Evolutionary conservation across 2,888 invertebrate species (phyloP), one percentile per base, ranked within the genome.

Genomic region (Muschampia plurimacula): DNA sequence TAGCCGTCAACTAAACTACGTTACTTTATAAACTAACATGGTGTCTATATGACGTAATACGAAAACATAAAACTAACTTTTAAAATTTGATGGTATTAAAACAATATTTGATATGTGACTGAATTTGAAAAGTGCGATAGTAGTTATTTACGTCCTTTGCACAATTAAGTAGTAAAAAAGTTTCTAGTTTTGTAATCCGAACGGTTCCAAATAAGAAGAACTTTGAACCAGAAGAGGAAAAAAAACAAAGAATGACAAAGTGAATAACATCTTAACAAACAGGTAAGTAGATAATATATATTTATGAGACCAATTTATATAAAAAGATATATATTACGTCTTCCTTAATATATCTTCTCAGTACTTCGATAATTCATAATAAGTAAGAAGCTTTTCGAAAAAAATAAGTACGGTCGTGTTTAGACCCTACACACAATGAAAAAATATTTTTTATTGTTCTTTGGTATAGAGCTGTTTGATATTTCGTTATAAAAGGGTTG

Each of bases 1-100:
- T 72, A 71, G 76, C 73, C 75, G 69, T 74, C 75, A 77, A 80
- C 78, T 82, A 79, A 78, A 46, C 60, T 57, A 12, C 46, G 41
- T 13, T 57, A 57, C 28, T 41, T 63, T 15, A 63, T 62, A n/a
- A 36, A 62, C 36, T 60, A n/a, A 13, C 32, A 8, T n/a, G 7
- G 22, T 60, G 60, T 12, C 36, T 13, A 7, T 36, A 36, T n/a
- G 32, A 28, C 28, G 10, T 28, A 3, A 52, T 49, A 15, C 15
- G 15, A 49, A 49, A 49, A 49, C 13, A 46, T 46, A 46, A 2
- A 46, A 5, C 13, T 13, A 46, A 5, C 46, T 5, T 52, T 52
- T 41, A 41, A 52, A 52, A 52, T n/a, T 52, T n/a, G 6, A 49
- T 15, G 7, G n/a, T n/a, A 13, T 5, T 12, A 32, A 32, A 32